Conservation (phyloP, 2,113 vertebrate genomes). For the Azemiops feae region DNA sequence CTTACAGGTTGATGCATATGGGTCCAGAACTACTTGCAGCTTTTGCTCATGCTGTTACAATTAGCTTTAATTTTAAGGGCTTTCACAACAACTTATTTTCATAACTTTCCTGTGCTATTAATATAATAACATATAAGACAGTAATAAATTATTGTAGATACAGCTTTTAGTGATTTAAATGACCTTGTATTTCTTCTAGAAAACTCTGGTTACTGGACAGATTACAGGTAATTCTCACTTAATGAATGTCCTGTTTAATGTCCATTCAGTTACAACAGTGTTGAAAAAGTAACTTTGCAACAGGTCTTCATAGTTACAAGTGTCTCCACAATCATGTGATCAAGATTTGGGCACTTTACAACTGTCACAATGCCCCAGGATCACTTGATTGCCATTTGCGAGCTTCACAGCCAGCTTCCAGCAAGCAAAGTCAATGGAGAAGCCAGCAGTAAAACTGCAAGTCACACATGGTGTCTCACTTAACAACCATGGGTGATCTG, state of each 20-base stretch:
- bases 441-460: not conserved
- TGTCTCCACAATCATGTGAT: not conserved
- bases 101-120: not conserved
- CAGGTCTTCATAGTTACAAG: not conserved
- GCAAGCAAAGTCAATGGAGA: not conserved
- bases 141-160: not conserved
- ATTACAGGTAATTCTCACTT: not conserved
- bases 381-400: not conserved
- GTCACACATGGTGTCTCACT: not conserved
- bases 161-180: not conserved
- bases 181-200: not conserved
- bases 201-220: not conserved
- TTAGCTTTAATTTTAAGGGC: not conserved
- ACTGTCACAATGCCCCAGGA: not conserved
- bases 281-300: not conserved
- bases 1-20: not conserved
- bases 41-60: not conserved
- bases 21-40: not conserved
- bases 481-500: not conserved
- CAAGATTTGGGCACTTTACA: not conserved
- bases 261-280: not conserved
- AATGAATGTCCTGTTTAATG: not conserved
- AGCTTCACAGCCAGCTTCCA: not conserved
- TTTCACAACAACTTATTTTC: not conserved
- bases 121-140: not conserved